phyloP scores from a whole-genome alignment of 2,797 vertebrate genomes.

The Danionella dracula region DNA sequence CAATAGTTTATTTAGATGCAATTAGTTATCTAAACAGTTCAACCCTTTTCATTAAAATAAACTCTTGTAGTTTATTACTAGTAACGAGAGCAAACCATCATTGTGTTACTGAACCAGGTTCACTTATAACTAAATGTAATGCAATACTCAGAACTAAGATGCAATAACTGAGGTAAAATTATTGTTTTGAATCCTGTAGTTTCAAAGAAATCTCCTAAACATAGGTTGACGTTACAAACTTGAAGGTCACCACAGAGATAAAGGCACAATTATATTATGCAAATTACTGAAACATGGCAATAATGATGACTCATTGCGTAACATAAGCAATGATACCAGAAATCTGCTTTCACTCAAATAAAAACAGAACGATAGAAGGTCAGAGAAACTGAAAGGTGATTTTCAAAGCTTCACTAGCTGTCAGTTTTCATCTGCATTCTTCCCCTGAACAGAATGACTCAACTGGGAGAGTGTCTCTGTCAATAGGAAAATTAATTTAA shows the following conservation, averaged over 20 bases:
- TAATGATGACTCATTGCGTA: neutral
- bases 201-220: too few species aligned
- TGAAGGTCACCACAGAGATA: neutral
- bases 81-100: too few species aligned
- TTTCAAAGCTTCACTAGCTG: constrained; percentile 9
- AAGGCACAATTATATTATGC: neutral
- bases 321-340: neutral
- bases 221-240: neutral
- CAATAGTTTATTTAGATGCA: constrained; percentile 23
- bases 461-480: neutral
- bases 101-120: too few species aligned
- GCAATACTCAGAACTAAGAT: too few species aligned
- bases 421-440: constrained; percentile 20
- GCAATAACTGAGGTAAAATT: too few species aligned
- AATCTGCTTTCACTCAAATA: neutral
- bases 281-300: constrained; percentile 6
- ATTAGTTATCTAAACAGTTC: too few species aligned
- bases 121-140: too few species aligned
- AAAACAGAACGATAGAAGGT: neutral
- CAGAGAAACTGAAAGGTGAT: neutral
- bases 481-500: constrained; percentile 7
- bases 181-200: too few species aligned
- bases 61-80: too few species aligned
- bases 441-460: neutral
- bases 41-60: too few species aligned